Conservation (phyloP, 1,140 invertebrate species). For the Cotesia glomerata region DNA sequence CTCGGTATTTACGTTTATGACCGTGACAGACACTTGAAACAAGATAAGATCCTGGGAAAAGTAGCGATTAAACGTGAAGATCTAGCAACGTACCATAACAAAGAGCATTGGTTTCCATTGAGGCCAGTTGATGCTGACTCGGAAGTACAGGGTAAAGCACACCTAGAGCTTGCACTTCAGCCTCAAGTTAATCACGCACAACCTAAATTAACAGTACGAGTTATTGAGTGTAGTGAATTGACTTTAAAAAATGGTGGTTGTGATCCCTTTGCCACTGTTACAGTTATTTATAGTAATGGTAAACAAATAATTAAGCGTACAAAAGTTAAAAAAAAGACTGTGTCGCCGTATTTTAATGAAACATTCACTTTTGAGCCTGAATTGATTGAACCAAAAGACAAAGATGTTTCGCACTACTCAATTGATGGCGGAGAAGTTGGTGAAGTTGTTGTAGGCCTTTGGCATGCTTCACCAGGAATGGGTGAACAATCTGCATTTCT, state of each 20-base stretch:
- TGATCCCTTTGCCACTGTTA: constrained; percentile 86
- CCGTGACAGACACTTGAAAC: constrained; percentile 77
- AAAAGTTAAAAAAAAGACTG: constrained; percentile 87
- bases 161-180: constrained; percentile 70
- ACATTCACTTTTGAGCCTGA: constrained; percentile 79
- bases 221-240: constrained; percentile 86
- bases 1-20: constrained; percentile 88
- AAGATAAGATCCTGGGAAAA: constrained; percentile 87
- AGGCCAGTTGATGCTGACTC: constrained; percentile 83
- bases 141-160: constrained; percentile 86
- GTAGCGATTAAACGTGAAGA: constrained; percentile 88
- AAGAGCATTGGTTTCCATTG: constrained; percentile 91
- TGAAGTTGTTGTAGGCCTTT: constrained; percentile 80
- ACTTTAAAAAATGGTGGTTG: constrained; percentile 88
- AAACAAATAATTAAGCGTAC: constrained; percentile 83
- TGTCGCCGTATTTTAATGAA: constrained; percentile 88
- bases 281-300: constrained; percentile 79
- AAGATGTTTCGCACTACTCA: constrained; percentile 57
- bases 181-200: constrained; percentile 53
- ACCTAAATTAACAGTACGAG: constrained; percentile 58
- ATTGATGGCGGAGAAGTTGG: constrained; percentile 67
- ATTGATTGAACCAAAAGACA: constrained; percentile 55
- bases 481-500: constrained; percentile 79
- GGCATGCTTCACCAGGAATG: constrained; percentile 82
- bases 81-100: constrained; percentile 83